A percentile compares a stretch with the other conserved stretches of the same genome.
These are phyloP conservation scores for Sternotherus odoratus DNA, from an alignment of 2,797 vertebrate genomes.

Conservation along the genomic window DNA sequence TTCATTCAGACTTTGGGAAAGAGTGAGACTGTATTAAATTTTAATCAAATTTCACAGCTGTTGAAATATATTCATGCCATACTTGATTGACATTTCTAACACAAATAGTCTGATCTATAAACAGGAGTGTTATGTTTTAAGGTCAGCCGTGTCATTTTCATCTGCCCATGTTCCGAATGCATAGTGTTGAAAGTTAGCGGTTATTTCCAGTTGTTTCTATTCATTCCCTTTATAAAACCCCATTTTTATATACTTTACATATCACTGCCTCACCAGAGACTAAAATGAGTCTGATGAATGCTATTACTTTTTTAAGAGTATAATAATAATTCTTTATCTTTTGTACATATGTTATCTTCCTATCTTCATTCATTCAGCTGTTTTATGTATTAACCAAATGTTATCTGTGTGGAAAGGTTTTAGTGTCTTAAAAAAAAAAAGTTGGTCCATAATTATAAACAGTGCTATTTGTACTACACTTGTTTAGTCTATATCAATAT, in stretches of 20 bases:
- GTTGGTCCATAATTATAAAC: background rate
- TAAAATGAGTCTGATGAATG: slow-evolving; percentile 21
- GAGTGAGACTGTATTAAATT: slow-evolving; percentile 70
- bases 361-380: fast-evolving
- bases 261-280: background rate
- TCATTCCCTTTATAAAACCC: slow-evolving; percentile 30
- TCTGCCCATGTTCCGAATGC: slow-evolving; percentile 52
- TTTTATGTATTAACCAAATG: background rate
- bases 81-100: slow-evolving; percentile 74
- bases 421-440: background rate
- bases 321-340: background rate
- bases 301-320: background rate
- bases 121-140: slow-evolving; percentile 68
- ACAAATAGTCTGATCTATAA: slow-evolving; percentile 71
- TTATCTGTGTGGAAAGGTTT: background rate
- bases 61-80: slow-evolving; percentile 67
- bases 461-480: background rate
- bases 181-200: slow-evolving; percentile 12
- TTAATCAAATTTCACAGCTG: slow-evolving; percentile 80
- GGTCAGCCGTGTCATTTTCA: slow-evolving; percentile 66
- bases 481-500: background rate
- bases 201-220: slow-evolving; percentile 32
- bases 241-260: slow-evolving; percentile 29
- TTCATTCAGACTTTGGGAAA: slow-evolving; percentile 60
- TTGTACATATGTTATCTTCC: background rate